Percentiles rank a stretch among this genome's conserved stretches.
phyloP scores from a whole-genome alignment of 2,113 vertebrate species.

The Hyaena hyaena region DNA sequence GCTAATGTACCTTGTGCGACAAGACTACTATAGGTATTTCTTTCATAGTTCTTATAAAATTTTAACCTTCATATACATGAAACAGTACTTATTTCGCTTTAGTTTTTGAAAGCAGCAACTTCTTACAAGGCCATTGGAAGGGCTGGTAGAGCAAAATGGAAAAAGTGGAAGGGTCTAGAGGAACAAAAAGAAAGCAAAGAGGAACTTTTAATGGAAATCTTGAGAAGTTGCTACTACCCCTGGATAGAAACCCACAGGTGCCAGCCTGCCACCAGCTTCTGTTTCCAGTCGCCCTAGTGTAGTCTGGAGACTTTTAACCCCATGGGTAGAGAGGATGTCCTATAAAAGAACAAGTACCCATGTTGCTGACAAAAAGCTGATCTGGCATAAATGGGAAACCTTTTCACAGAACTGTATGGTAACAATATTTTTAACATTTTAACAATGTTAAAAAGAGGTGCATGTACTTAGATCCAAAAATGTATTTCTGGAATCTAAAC shows the following conservation, averaged over 20 bases:
- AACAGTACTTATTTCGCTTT: neutral
- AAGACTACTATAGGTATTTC: no score
- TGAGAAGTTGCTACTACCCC: neutral
- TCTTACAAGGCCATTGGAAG: neutral
- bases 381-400: neutral
- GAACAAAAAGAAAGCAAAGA: neutral
- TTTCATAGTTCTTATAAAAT: no score
- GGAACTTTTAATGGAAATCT: neutral
- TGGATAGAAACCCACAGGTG: neutral
- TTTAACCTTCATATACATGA: neutral
- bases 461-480: neutral
- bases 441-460: neutral
- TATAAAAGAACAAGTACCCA: neutral
- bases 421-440: neutral
- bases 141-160: neutral
- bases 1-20: neutral
- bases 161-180: neutral
- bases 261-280: neutral
- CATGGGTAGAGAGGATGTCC: fast-evolving
- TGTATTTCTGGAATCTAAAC: neutral
- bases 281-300: neutral
- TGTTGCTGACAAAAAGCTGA: neutral
- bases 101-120: neutral
- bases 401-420: neutral
- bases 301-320: neutral